Percentiles rank a stretch among this genome's conserved stretches.
These are phyloP conservation scores for Brenthis daphne DNA, from an alignment of 2,888 invertebrate species.

Conservation along the genomic window DNA sequence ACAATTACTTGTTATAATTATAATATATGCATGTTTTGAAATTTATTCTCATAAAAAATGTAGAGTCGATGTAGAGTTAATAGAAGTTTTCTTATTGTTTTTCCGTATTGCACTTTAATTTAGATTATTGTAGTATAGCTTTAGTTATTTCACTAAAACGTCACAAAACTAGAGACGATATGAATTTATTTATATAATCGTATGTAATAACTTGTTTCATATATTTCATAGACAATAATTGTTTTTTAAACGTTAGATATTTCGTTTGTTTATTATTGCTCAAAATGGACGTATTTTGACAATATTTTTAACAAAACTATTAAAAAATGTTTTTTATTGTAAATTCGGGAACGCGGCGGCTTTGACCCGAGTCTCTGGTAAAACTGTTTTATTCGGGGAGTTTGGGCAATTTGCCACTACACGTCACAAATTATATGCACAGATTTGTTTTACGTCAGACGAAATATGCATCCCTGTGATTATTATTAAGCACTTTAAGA, in stretches of 20 bases:
- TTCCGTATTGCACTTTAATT: not conserved
- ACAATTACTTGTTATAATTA: not conserved
- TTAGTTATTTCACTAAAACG: not conserved
- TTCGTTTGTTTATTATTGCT: not conserved
- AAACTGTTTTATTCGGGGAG: conserved; percentile 8
- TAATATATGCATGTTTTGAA: not conserved
- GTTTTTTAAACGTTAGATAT: not conserved
- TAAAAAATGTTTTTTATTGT: not conserved
- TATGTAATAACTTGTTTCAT: not conserved
- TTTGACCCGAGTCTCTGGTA: not conserved
- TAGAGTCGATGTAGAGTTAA: conserved; percentile 1
- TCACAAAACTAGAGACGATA: not conserved
- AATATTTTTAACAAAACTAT: not conserved
- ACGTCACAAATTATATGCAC: not conserved
- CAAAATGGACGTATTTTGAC: not conserved
- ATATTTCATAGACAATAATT: not conserved
- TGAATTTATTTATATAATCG: conserved; percentile 11
- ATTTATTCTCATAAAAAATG: not conserved
- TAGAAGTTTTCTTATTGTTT: not conserved
- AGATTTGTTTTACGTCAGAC: conserved; percentile 23
- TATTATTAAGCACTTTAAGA: conserved; percentile 12
- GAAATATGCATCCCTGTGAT: conserved; percentile 10
- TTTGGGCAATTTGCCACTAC: conserved; percentile 15
- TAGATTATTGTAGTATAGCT: not conserved
- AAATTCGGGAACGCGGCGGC: not conserved